Conservation (phyloP, 1,140 invertebrate species). For the Brachionus koreanus region DNA sequence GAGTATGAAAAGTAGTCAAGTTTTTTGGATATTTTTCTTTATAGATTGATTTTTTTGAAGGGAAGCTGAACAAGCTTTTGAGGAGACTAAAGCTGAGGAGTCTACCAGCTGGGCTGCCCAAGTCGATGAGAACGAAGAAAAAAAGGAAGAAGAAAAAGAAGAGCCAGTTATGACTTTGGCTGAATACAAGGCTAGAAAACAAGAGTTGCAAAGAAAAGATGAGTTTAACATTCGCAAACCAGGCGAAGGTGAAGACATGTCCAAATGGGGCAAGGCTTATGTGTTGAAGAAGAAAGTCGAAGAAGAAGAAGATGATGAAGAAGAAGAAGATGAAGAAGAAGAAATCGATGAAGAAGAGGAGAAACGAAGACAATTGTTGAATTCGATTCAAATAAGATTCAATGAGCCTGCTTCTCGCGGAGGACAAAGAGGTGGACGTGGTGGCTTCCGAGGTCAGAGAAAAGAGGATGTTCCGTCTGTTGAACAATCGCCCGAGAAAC, state of each 20-base stretch:
- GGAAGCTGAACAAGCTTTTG: constrained; percentile 35
- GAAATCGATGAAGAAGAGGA: constrained; percentile 26
- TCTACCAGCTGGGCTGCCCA: not conserved
- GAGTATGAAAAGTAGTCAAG: not conserved
- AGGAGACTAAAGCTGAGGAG: constrained; percentile 9
- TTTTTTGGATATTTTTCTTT: not conserved
- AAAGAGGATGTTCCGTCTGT: not conserved
- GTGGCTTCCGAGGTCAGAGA: not conserved
- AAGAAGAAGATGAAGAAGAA: constrained; percentile 37
- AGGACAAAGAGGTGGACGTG: constrained; percentile 9
- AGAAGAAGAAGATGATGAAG: constrained; percentile 25
- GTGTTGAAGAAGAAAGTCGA: constrained; percentile 28
- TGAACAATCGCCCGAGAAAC: constrained; percentile 34
- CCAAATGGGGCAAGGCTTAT: constrained; percentile 38
- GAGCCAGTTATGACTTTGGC: not conserved
- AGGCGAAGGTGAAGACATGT: constrained; percentile 20
- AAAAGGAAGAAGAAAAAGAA: constrained; percentile 31
- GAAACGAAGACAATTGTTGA: constrained; percentile 13
- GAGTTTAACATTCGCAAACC: constrained; percentile 40
- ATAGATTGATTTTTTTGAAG: not conserved
- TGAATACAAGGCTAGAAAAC: constrained; percentile 33
- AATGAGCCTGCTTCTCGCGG: constrained; percentile 13
- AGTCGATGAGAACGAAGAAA: constrained; percentile 35
- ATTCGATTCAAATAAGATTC: constrained; percentile 36
- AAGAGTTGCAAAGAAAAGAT: not conserved